Base-by-base conservation (phyloP, 2,113 vertebrate genomes). In the Urocynchramus pylzowi region DNA sequence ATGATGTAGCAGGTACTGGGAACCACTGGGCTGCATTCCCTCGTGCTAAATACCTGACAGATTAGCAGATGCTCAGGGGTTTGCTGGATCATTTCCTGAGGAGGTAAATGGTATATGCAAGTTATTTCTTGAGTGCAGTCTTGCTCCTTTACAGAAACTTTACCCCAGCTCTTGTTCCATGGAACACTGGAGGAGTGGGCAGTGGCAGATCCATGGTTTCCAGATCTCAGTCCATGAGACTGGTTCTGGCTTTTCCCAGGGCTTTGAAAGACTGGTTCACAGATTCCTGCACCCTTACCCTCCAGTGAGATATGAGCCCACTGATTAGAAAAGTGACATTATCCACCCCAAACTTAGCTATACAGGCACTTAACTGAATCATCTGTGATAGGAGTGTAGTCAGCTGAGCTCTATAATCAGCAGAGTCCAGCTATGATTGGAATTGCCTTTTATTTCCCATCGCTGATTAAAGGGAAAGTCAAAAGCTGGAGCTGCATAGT, bases 401-500 rank as follows among this genome's bases (percentile, higher is more conserved):
- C 90, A 80, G 2, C 78, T 73, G 82, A 93, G 87, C 61, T 89
- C 47, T 65, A 18, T 87, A 89, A 93, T 93, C 90, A 93, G 27
- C 57, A 75, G 67, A 75, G 70, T 93, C 82, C 82, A 90, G 45
- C 79, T 59, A 80, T 84, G 79, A 90, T n/a, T 93, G 75, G 85
- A 94, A 90, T 90, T 97, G 64, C 57, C 39, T 91, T 82, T 83
- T 88, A 64, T 88, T 88, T 90, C 57, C 63, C 49, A 31, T 35
- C 4, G 2, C 59, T 90, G 79, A 77, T 96, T 90, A 71, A 54
- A 71, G 63, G 30, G 45, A 90, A 69, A 90, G 53, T 68, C 75
- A 88, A 77, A 80, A 45, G 41, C n/a, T 60, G 16, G 13, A 42
- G 15, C 76, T 83, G 59, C 41, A 42, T 88, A 57, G 67, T 73